These are phyloP conservation scores for Tipula confusa DNA, from an alignment of 2,888 invertebrate species.

Conservation along the genomic window DNA sequence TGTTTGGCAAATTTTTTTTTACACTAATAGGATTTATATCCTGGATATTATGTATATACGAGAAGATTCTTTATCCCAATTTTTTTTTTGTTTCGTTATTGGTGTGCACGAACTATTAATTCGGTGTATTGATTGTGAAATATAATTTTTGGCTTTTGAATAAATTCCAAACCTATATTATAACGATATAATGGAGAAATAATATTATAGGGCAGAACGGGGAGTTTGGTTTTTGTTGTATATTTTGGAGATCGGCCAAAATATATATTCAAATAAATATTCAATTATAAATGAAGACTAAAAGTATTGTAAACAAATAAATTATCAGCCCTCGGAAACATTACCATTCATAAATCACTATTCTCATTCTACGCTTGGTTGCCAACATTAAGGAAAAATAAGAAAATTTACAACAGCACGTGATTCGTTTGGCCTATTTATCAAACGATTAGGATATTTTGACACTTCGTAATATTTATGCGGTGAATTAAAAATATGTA, in stretches of 20 bases:
- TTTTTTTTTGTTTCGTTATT: background rate
- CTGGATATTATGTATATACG: background rate
- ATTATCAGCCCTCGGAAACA: background rate
- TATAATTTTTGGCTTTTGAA: background rate
- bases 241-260: background rate
- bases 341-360: background rate
- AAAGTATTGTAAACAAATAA: constrained; percentile 12
- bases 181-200: background rate
- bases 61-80: background rate
- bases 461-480: background rate
- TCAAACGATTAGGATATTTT: background rate
- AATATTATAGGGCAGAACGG: background rate
- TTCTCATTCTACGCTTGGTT: background rate
- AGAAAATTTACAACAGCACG: background rate
- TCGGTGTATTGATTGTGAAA: background rate
- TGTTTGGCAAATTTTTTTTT: background rate
- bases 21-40: background rate
- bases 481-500: background rate
- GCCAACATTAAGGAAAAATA: background rate
- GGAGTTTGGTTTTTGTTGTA: background rate
- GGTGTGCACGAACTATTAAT: background rate
- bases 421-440: background rate
- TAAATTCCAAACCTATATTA: background rate
- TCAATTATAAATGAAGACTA: background rate
- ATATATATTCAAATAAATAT: background rate